phyloP scores from a whole-genome alignment of 2,113 vertebrate genomes.

The Brienomyrus brachyistius region DNA sequence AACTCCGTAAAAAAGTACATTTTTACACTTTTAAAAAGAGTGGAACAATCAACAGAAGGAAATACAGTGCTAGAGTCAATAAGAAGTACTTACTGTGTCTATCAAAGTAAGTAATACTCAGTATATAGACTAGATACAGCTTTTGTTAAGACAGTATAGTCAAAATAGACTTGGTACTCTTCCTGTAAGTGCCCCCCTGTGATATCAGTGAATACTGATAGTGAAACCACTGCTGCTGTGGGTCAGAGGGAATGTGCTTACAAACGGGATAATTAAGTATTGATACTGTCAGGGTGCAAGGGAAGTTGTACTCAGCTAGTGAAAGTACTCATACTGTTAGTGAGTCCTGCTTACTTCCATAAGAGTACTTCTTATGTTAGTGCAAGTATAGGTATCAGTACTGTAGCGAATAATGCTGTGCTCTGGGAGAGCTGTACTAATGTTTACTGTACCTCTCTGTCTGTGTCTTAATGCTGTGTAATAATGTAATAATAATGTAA shows the following conservation, averaged over 20 bases:
- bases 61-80: not conserved
- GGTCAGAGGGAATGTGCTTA: not conserved
- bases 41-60: not conserved
- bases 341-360: not conserved
- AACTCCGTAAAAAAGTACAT: not conserved
- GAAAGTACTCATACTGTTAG: not conserved
- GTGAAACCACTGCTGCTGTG: not conserved
- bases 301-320: not conserved
- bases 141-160: not conserved
- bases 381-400: not conserved
- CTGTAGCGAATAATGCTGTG: not conserved
- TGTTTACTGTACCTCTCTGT: not conserved
- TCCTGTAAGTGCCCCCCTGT: not conserved
- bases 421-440: not conserved
- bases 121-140: not conserved
- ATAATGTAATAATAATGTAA: no score
- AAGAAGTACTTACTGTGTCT: not conserved
- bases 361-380: not conserved
- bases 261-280: not conserved
- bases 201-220: not conserved
- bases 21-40: not conserved
- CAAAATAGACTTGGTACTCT: not conserved
- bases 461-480: not conserved
- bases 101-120: not conserved
- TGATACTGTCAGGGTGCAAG: not conserved